Base-by-base conservation (phyloP, 1,140 invertebrate genomes). In the Triops longicaudatus region DNA sequence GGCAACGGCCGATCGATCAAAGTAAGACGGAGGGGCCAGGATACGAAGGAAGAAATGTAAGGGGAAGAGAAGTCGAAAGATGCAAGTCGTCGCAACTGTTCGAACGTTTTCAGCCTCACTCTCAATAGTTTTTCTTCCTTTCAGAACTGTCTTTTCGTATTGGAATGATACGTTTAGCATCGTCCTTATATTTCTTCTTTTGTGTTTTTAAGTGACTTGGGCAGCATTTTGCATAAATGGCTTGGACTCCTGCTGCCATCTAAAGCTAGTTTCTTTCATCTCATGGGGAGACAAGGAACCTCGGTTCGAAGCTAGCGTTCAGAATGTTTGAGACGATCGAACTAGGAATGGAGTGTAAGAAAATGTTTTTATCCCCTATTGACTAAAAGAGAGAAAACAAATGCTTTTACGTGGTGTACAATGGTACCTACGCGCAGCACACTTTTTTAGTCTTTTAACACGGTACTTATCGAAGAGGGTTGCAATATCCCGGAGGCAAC, bases 1-100 rank as follows among this genome's bases (percentile, higher is more conserved):
- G 50, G 50, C 50, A 63, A 63, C 50, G 50, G 50, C 50, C 50
- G 50, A 63, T 63, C 50, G 50, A 63, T 63, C 50, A 63, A 63
- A 63, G 50, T 9, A 63, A 63, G 17, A 7, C 31, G 31, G 7
- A 63, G 50, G 50, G 50, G 22, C 50, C 50, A 63, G 22, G 50
- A 14, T n/a, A 63, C 9, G 50, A 22, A 63, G 50, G 50, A 63
- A 63, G 50, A 63, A 63, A 22, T n/a, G 10, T 63, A 6, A n/a
- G 14, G 17, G 43, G 3, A 17, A 44, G 17, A 5, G 17, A 22
- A 63, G 50, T 63, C n/a, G 50, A 14, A 63, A 63, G 17, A 63
- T 9, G 50, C 50, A 1, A 63, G 50, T 22, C 50, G 10, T 22
- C 50, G 50, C 50, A 17, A 63, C 17, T 22, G 14, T 22, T 63